Conservation (phyloP, 1,140 invertebrate species). For the Lucilia sericata region DNA sequence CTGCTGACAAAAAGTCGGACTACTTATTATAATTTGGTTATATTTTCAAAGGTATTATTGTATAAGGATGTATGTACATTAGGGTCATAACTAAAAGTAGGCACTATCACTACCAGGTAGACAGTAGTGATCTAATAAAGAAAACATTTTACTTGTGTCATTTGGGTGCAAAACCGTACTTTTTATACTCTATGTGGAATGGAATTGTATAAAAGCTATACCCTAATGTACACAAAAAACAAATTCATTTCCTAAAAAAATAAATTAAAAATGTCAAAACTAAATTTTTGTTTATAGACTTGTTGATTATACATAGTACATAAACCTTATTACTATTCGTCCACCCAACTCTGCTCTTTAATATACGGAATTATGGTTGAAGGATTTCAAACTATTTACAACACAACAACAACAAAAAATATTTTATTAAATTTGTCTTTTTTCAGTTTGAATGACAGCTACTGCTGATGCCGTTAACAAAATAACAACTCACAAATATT, state of each 20-base stretch:
- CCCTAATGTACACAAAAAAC: background rate
- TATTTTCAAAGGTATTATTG: too few species aligned
- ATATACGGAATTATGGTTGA: slow-evolving; percentile 40
- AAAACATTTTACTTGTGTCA: too few species aligned
- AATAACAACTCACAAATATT: background rate
- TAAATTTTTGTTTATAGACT: background rate
- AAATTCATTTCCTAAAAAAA: slow-evolving; percentile 8
- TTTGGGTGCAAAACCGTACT: too few species aligned
- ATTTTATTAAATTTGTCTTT: slow-evolving; percentile 35
- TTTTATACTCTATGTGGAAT: too few species aligned
- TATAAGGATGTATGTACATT: too few species aligned
- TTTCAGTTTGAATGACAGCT: slow-evolving; percentile 4
- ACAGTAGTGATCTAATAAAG: too few species aligned
- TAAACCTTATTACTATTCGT: background rate
- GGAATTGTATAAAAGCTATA: background rate
- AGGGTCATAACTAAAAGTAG: too few species aligned
- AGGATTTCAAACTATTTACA: slow-evolving; percentile 12
- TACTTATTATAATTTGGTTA: too few species aligned
- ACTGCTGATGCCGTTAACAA: background rate
- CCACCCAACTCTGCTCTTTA: too few species aligned
- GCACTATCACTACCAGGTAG: too few species aligned
- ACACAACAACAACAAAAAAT: slow-evolving; percentile 31
- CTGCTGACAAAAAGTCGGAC: too few species aligned
- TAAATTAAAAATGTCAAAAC: background rate
- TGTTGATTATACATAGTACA: background rate